Percentiles rank a stretch among this genome's conserved stretches.
These are phyloP conservation scores for Eurypyga helias DNA, from an alignment of 2,113 vertebrate genomes.

Conservation along the genomic window DNA sequence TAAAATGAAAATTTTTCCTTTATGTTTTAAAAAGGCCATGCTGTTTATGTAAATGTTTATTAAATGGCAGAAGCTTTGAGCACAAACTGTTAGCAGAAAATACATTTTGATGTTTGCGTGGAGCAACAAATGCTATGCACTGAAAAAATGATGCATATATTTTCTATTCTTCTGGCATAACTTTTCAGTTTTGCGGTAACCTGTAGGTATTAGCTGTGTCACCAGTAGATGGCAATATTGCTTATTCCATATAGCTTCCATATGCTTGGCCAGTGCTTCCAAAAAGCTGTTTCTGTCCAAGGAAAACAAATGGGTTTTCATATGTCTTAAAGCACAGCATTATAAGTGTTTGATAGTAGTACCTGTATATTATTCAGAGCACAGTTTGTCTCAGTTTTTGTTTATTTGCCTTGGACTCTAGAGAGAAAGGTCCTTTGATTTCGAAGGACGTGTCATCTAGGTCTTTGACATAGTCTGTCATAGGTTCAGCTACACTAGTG, in stretches of 20 bases:
- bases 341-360: background rate
- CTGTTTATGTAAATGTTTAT: background rate
- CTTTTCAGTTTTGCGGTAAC: background rate
- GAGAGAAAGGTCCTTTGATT: background rate
- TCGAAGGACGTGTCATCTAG: rapidly evolving
- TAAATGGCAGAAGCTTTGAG: background rate
- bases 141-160: background rate
- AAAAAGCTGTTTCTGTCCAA: background rate
- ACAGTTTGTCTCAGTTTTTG: background rate
- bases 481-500: background rate
- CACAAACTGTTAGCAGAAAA: background rate
- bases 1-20: background rate
- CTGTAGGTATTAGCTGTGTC: background rate
- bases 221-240: slow-evolving; percentile 50
- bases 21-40: background rate
- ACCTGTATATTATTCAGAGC: background rate
- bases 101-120: background rate
- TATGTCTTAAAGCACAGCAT: background rate
- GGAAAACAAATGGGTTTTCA: background rate
- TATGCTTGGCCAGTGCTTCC: background rate
- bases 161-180: background rate
- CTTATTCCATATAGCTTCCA: background rate
- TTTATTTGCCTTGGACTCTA: background rate
- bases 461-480: background rate
- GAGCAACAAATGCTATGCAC: background rate